A percentile compares a stretch with the other conserved stretches of the same genome.
phyloP scores from a whole-genome alignment of 2,888 invertebrate genomes.

The Nomada fabriciana region DNA sequence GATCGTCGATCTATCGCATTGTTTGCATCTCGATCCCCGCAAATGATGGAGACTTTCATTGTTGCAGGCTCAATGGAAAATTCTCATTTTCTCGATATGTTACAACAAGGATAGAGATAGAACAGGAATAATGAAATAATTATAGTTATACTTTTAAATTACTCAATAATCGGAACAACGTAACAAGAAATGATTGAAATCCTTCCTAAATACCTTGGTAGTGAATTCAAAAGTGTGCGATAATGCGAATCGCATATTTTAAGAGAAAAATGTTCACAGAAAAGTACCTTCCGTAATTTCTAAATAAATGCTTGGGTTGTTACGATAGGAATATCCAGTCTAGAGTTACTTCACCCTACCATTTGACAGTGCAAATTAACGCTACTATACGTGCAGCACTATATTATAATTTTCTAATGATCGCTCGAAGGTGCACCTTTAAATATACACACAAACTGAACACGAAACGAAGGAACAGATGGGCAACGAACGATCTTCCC shows the following conservation, averaged over 20 bases:
- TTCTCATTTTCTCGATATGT: background rate
- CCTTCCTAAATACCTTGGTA: background rate
- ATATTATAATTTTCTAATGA: slow-evolving; percentile 45
- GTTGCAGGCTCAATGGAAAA: slow-evolving; percentile 7
- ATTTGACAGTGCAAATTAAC: slow-evolving; percentile 9
- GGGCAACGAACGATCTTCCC: background rate
- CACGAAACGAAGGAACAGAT: background rate
- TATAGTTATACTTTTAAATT: too few species aligned
- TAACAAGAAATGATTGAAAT: background rate
- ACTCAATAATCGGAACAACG: too few species aligned
- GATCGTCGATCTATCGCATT: slow-evolving; percentile 43
- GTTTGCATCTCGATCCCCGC: background rate
- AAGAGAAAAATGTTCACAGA: background rate
- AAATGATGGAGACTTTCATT: slow-evolving; percentile 20
- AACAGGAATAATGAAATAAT: too few species aligned
- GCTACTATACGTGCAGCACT: background rate
- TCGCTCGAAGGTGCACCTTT: slow-evolving; percentile 60
- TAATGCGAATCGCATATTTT: background rate
- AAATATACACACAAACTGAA: slow-evolving; percentile 21
- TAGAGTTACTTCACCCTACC: background rate
- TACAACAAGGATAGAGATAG: background rate
- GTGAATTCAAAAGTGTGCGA: background rate
- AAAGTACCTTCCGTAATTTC: background rate
- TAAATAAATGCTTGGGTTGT: background rate
- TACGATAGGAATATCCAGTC: background rate